Evolutionary conservation across 2,888 invertebrate species (phyloP), one percentile per base, ranked within the genome.

Genomic region (Epinotia nisella): DNA sequence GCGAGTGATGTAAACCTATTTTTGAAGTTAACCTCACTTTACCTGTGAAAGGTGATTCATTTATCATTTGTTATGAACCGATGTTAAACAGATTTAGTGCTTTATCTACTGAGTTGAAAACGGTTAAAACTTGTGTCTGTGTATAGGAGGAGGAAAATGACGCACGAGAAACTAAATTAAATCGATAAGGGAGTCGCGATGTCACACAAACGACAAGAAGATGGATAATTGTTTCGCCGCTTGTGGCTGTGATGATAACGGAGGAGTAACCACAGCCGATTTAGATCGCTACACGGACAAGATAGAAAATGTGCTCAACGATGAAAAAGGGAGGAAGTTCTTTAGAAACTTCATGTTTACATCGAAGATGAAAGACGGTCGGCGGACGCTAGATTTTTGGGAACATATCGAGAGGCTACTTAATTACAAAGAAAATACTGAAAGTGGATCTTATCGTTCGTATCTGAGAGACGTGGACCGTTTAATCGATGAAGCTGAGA

Each of bases 151-250:
- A 56, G 61, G 15, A 70, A 53, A 65, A 70, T 70, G 66, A 73
- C 61, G 73, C 51, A 45, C 45, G 53, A 55, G 17, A 58, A 13
- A 49, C 61, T 39, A 62, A 70, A 77, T 66, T 77, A 80, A 86
- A 90, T 92, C 89, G 85, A 91, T 90, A 89, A 85, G 81, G 78
- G 79, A 74, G 76, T 75, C 67, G 80, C 80, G 71, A 80, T 83
- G 80, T 80, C 79, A 79, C 74, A 76, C 79, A 84, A 84, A 88
- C 87, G 85, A 85, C 76, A 81, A 71, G 80, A 90, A 82, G 81
- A 93, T 93, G 94, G 93, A 91, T 83, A 89, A 91, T 80, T 94
- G 94, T 88, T 92, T 93, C 77, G 87, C 84, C 76, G 90, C 89
- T 65, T 94, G 93, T 83, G 90, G 92, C 80, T 93, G 92, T 82